Evolutionary conservation across 2,888 invertebrate genomes (phyloP).

Genomic region (Spisula subtruncata): DNA sequence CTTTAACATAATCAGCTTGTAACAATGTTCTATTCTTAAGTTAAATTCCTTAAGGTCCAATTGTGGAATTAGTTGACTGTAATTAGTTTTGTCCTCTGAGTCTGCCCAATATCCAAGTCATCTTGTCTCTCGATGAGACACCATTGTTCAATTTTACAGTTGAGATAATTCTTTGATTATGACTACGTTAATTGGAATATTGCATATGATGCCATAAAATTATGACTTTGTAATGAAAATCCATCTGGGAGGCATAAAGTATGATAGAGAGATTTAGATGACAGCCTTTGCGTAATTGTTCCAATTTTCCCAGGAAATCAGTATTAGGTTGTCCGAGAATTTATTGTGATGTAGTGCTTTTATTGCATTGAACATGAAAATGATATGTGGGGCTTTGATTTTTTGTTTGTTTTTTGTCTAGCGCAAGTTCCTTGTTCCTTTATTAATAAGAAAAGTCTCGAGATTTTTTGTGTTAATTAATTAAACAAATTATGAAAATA

Average conservation of each 20-base stretch:
- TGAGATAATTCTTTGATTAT: conserved; percentile 22
- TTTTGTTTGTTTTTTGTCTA: no score
- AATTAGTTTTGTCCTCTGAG: neutral
- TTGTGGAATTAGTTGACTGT: conserved; percentile 7
- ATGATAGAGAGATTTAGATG: neutral
- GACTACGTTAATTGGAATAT: conserved; percentile 16
- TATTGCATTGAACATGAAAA: neutral
- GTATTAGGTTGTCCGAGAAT: neutral
- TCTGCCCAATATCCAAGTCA: neutral
- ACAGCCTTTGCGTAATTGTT: conserved; percentile 16
- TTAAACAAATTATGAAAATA: no score
- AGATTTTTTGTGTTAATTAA: no score
- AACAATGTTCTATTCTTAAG: neutral
- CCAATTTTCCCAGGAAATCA: neutral
- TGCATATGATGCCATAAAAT: conserved; percentile 15
- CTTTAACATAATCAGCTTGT: conserved; percentile 6
- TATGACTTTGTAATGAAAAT: neutral
- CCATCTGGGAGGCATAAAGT: conserved; percentile 7
- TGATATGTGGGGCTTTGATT: neutral
- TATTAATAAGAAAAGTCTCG: no score
- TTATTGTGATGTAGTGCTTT: neutral
- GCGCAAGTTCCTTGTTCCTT: no score
- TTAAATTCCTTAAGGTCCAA: conserved; percentile 18
- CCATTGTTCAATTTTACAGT: conserved; percentile 23
- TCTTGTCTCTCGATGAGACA: neutral